Conservation (phyloP, 1,140 invertebrate genomes). For the Caenorhabditis tropicalis region DNA sequence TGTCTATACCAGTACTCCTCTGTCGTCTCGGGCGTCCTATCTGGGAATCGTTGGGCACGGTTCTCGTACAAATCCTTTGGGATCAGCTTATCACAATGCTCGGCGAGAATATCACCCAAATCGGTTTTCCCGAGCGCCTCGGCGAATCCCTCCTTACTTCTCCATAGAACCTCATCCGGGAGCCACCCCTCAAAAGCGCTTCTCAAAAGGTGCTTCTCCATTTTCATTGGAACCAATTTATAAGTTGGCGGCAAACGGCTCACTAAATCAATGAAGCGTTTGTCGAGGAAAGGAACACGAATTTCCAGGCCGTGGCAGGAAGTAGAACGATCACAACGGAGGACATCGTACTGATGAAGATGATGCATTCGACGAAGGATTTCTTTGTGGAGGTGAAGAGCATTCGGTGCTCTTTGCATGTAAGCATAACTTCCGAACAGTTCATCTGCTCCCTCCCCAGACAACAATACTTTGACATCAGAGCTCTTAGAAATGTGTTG, state of each 20-base stretch:
- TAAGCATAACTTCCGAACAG: constrained; percentile 72
- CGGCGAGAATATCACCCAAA: constrained; percentile 63
- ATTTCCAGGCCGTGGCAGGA: constrained; percentile 72
- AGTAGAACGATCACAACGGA: constrained; percentile 68
- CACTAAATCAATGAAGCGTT: constrained; percentile 68
- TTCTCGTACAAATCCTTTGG: constrained; percentile 59
- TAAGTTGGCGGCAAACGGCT: constrained; percentile 66
- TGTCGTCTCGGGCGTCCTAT: constrained; percentile 67
- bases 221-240: constrained; percentile 64
- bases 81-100: constrained; percentile 61
- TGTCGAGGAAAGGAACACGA: constrained; percentile 70
- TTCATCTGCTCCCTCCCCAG: constrained; percentile 71
- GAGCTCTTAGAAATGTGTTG: constrained; percentile 66
- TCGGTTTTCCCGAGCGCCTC: constrained; percentile 70
- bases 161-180: constrained; percentile 70
- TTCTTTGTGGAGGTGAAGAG: constrained; percentile 66
- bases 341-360: constrained; percentile 70
- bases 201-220: constrained; percentile 68
- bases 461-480: constrained; percentile 69
- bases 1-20: constrained; percentile 71
- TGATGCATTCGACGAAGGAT: constrained; percentile 66
- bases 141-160: constrained; percentile 70
- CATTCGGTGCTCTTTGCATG: constrained; percentile 70
- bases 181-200: constrained; percentile 68
- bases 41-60: constrained; percentile 62